Evolutionary conservation across 2,888 invertebrate species (phyloP).

Genomic region (Calameuta pallipes): DNA sequence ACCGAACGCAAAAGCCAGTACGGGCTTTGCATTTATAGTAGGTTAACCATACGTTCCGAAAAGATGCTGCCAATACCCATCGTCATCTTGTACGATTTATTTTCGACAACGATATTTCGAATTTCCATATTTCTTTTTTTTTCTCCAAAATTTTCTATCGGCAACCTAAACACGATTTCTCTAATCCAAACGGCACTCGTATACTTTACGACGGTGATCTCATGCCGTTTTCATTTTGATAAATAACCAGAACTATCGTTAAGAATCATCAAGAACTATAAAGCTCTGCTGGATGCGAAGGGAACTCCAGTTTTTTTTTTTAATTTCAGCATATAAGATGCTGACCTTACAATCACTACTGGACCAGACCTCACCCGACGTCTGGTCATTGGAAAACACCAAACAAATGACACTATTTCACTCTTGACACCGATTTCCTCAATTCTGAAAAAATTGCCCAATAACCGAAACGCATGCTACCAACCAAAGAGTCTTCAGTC

Average conservation of each 20-base stretch:
- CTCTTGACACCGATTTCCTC: neutral
- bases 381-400: too few species aligned
- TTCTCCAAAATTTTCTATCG: neutral
- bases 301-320: too few species aligned
- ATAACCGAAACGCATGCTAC: neutral
- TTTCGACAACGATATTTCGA: neutral
- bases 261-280: too few species aligned
- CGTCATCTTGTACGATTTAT: neutral
- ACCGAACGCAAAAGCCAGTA: neutral
- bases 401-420: neutral
- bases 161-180: neutral
- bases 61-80: neutral
- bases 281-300: too few species aligned
- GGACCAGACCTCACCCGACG: too few species aligned
- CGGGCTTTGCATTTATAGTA: neutral
- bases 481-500: neutral
- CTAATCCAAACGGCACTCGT: too few species aligned
- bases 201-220: too few species aligned
- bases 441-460: neutral
- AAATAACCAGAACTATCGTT: too few species aligned
- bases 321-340: too few species aligned
- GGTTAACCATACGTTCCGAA: neutral
- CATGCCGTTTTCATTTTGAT: too few species aligned
- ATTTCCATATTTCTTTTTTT: neutral
- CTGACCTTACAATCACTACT: too few species aligned